A percentile compares a stretch with the other conserved stretches of the same genome.
These are phyloP conservation scores for Thaumetopoea pityocampa DNA, from an alignment of 1,140 invertebrate species.

Conservation along the genomic window DNA sequence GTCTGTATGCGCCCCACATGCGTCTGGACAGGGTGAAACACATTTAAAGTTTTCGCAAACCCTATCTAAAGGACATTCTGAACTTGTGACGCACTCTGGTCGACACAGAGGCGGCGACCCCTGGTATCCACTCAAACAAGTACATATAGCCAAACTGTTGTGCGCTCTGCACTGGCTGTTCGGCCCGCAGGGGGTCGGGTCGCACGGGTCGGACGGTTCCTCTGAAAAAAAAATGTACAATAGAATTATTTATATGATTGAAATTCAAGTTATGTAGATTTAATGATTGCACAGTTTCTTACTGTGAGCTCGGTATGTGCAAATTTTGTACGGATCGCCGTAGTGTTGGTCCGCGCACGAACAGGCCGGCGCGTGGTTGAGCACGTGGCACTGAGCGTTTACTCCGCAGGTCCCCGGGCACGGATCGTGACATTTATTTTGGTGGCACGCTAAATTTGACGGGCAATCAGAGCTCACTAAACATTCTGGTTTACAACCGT, in stretches of 20 bases:
- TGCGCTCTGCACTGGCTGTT: conserved; percentile 78
- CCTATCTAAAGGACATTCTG: conserved; percentile 79
- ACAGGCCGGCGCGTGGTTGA: conserved; percentile 84
- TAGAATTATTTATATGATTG: conserved; percentile 4
- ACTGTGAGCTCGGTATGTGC: conserved; percentile 73
- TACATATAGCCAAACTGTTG: conserved; percentile 76
- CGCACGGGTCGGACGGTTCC: conserved; percentile 48
- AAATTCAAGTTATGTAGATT: conserved; percentile 1
- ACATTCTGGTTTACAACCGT: conserved; percentile 79
- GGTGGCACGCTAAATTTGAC: conserved; percentile 73
- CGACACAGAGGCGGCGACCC: conserved; percentile 81
- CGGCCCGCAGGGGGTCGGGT: conserved; percentile 77
- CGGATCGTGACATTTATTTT: conserved; percentile 79
- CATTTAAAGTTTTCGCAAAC: conserved; percentile 82
- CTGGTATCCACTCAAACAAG: conserved; percentile 78
- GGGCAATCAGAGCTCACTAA: conserved; percentile 77
- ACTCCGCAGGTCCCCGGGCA: conserved; percentile 80
- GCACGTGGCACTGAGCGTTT: conserved; percentile 80
- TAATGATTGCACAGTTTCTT: conserved; percentile 42
- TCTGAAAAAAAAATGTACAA: conserved; percentile 37
- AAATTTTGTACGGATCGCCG: conserved; percentile 84
- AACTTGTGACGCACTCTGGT: conserved; percentile 81
- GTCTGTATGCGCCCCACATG: conserved; percentile 77
- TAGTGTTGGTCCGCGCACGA: conserved; percentile 84
- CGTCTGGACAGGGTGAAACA: conserved; percentile 80